Evolutionary conservation across 2,113 vertebrate genomes (phyloP).

Genomic region (Anser cygnoides): DNA sequence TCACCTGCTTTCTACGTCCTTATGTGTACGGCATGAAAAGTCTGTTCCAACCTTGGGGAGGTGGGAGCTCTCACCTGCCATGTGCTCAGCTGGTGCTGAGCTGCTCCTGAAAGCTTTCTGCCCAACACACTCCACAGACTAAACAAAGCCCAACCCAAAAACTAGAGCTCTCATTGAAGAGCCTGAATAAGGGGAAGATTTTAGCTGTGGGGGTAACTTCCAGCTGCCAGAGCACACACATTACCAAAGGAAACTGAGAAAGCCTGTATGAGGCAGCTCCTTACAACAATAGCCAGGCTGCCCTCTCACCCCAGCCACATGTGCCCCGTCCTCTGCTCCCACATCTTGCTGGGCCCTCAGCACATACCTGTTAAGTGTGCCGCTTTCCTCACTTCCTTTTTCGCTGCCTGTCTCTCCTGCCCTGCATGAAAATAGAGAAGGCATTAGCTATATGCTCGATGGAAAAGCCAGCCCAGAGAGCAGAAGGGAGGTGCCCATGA

Average conservation of each 20-base stretch:
- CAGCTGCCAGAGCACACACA: accelerated
- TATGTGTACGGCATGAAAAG: not conserved
- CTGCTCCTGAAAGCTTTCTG: not conserved
- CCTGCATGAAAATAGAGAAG: slow-evolving; percentile 32
- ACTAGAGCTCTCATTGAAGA: not conserved
- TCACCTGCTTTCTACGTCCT: not conserved
- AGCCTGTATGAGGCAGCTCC: not conserved
- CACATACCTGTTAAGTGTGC: slow-evolving; percentile 79
- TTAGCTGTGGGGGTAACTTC: not conserved
- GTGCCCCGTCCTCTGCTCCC: not conserved
- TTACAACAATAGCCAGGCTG: accelerated
- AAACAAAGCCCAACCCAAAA: not conserved
- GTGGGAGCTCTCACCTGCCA: not conserved
- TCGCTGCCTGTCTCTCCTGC: not conserved
- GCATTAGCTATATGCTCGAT: accelerated
- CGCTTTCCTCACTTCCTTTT: slow-evolving; percentile 42
- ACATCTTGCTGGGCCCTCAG: not conserved
- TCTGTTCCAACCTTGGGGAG: accelerated
- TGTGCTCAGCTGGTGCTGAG: accelerated
- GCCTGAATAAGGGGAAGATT: not conserved
- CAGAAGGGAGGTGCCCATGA: not conserved
- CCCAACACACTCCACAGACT: not conserved
- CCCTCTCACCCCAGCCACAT: accelerated
- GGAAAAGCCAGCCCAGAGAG: not conserved
- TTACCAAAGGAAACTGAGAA: not conserved